phyloP scores from a whole-genome alignment of 2,113 vertebrate genomes.

The Perca flavescens region DNA sequence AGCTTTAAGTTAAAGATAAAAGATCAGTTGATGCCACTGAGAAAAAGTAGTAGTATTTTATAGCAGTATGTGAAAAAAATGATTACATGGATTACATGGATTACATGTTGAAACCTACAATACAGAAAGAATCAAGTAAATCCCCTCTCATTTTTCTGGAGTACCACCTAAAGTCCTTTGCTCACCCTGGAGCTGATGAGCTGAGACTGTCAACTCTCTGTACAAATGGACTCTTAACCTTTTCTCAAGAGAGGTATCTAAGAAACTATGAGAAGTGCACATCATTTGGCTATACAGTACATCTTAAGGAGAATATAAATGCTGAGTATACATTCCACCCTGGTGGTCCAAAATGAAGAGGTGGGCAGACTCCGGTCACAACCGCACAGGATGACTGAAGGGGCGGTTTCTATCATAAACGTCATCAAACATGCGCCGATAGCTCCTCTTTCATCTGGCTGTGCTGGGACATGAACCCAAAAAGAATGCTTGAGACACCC shows the following conservation, averaged over 20 bases:
- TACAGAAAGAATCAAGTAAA: background rate
- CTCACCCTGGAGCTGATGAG: background rate
- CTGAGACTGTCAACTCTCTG: background rate
- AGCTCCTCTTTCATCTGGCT: constrained; percentile 22
- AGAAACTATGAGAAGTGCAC: constrained; percentile 1
- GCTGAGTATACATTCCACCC: constrained; percentile 26
- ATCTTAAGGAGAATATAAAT: constrained; percentile 16
- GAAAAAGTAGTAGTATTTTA: background rate
- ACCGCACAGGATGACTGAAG: constrained; percentile 19
- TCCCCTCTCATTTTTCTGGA: background rate
- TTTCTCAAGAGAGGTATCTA: constrained; percentile 16
- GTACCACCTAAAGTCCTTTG: background rate
- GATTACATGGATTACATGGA: too few species aligned
- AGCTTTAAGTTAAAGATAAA: background rate
- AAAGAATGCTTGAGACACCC: background rate
- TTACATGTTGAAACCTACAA: too few species aligned
- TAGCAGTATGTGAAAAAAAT: background rate
- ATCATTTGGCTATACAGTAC: too few species aligned
- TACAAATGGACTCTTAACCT: constrained; percentile 5
- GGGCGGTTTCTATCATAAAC: constrained; percentile 18
- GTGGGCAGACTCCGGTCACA: constrained; percentile 45
- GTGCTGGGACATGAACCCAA: constrained; percentile 2
- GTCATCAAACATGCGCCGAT: constrained; percentile 30
- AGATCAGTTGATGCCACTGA: background rate
- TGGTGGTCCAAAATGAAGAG: constrained; percentile 47